Evolutionary conservation across 2,113 vertebrate genomes (phyloP).

Genomic region (Tenebrosternarchus preto): DNA sequence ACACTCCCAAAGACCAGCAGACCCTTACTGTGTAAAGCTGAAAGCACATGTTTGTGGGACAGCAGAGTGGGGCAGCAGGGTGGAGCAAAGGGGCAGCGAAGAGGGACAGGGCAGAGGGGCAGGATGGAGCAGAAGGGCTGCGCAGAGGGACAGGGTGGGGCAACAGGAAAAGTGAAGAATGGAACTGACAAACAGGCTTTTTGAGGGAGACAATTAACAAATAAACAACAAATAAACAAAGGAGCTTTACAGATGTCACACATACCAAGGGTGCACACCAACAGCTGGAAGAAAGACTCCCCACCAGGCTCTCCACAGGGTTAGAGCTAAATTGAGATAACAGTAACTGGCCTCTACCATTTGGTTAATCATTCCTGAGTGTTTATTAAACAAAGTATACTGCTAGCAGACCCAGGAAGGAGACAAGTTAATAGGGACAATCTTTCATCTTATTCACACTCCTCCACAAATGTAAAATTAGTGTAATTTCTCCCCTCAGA

Average conservation of each 20-base stretch:
- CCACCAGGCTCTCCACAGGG: background rate
- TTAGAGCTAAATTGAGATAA: background rate
- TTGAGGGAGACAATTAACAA: slow-evolving; percentile 11
- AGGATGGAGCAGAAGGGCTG: too few species aligned
- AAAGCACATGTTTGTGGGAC: background rate
- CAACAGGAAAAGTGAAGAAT: slow-evolving; percentile 21
- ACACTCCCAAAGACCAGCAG: background rate
- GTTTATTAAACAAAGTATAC: slow-evolving; percentile 35
- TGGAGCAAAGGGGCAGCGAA: too few species aligned
- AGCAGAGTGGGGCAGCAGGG: too few species aligned
- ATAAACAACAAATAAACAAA: slow-evolving; percentile 35
- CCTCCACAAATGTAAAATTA: too few species aligned
- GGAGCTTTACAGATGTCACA: background rate
- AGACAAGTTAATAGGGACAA: too few species aligned
- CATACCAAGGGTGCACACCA: background rate
- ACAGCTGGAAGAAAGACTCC: slow-evolving; percentile 29
- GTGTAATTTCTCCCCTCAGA: too few species aligned
- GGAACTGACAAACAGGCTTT: slow-evolving; percentile 2
- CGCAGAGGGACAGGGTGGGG: background rate
- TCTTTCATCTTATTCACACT: too few species aligned
- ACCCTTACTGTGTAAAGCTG: background rate
- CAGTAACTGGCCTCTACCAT: slow-evolving; percentile 38
- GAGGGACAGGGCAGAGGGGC: too few species aligned
- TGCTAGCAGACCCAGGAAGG: slow-evolving; percentile 6
- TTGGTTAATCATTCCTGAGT: slow-evolving; percentile 38